phyloP scores from a whole-genome alignment of 1,140 invertebrate genomes.

The Ceratoteleas bidentatus region DNA sequence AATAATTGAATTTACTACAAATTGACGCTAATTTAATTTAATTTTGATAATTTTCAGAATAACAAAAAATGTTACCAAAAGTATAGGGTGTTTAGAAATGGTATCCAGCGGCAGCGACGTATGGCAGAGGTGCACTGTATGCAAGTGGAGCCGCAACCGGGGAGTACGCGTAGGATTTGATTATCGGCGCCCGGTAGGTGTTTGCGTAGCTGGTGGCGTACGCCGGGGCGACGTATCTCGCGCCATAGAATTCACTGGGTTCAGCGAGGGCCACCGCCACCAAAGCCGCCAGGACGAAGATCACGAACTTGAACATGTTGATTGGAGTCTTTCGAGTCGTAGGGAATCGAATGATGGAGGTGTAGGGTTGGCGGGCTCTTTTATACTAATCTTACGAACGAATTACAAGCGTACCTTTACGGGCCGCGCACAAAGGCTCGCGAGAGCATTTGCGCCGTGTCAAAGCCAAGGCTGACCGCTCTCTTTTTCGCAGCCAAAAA shows the following conservation, averaged over 20 bases:
- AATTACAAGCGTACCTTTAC: slow-evolving; percentile 16
- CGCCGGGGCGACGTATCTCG: slow-evolving; percentile 54
- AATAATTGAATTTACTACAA: no score
- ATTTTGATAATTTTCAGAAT: no score
- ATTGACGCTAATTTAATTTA: no score
- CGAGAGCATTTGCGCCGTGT: slow-evolving; percentile 23
- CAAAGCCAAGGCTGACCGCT: slow-evolving; percentile 56
- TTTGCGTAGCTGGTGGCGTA: slow-evolving; percentile 68
- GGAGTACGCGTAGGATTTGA: slow-evolving; percentile 55
- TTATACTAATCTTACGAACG: slow-evolving; percentile 45
- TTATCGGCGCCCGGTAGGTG: slow-evolving; percentile 68
- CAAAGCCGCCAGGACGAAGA: slow-evolving; percentile 80
- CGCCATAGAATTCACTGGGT: slow-evolving; percentile 69
- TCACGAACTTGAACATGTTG: slow-evolving; percentile 82
- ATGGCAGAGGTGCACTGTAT: slow-evolving; percentile 71
- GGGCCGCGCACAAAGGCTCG: slow-evolving; percentile 32
- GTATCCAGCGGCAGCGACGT: slow-evolving; percentile 73
- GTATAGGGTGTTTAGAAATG: no score
- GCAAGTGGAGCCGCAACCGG: slow-evolving; percentile 68
- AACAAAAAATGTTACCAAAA: no score
- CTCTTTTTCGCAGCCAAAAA: slow-evolving; percentile 47
- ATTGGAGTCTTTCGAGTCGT: slow-evolving; percentile 80
- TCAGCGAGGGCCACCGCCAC: slow-evolving; percentile 77
- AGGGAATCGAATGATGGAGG: slow-evolving; percentile 76
- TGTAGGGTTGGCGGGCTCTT: slow-evolving; percentile 52